Conservation (phyloP, 2,888 invertebrate genomes). For the Aphodius sticticus region DNA sequence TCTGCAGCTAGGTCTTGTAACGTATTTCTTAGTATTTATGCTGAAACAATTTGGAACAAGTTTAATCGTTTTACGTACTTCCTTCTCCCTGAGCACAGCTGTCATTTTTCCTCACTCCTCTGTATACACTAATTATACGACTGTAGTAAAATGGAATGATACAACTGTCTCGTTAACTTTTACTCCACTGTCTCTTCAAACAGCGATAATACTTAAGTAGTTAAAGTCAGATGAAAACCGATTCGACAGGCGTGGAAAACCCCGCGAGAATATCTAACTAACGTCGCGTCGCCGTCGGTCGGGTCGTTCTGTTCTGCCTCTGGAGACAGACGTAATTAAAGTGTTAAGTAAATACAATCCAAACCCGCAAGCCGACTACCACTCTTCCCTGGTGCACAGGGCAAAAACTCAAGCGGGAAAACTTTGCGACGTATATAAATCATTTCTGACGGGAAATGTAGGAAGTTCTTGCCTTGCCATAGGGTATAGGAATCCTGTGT, state of each 20-base stretch:
- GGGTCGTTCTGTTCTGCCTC: neutral
- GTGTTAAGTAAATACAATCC: neutral
- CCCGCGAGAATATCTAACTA: neutral
- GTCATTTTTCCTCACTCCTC: neutral
- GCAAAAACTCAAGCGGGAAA: neutral
- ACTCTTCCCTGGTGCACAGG: neutral
- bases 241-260: neutral
- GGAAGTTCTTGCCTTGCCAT: neutral
- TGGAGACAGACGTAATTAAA: neutral
- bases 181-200: neutral
- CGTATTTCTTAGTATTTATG: too few species aligned
- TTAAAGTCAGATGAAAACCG: neutral
- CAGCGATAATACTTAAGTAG: neutral
- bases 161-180: neutral
- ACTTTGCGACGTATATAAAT: neutral
- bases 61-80: neutral
- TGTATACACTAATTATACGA: neutral
- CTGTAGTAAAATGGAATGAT: neutral
- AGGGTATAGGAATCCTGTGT: neutral
- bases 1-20: too few species aligned
- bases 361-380: neutral
- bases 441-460: constrained; percentile 4
- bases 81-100: neutral
- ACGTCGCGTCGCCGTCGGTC: neutral
- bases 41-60: neutral